phyloP scores from a whole-genome alignment of 2,113 vertebrate species.

The Pangasianodon gigas region DNA sequence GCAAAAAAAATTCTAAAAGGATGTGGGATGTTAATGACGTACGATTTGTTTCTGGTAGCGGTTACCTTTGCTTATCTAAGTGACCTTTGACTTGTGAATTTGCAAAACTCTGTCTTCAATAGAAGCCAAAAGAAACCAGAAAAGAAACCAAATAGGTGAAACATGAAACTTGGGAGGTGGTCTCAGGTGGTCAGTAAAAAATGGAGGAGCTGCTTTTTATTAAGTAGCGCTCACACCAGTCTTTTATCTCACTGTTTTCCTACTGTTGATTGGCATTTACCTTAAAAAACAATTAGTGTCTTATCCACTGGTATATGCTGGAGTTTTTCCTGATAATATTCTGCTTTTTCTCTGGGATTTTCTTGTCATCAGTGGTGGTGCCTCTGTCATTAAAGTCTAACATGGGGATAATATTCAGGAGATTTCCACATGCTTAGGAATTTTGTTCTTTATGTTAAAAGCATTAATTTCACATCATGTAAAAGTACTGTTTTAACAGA shows the following conservation, averaged over 20 bases:
- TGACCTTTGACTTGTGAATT: neutral
- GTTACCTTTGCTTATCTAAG: neutral
- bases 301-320: no score
- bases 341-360: no score
- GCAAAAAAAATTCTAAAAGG: neutral
- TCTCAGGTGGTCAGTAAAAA: neutral
- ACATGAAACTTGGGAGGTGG: neutral
- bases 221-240: no score
- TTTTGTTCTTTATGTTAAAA: neutral
- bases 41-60: neutral
- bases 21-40: neutral
- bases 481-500: neutral
- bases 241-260: neutral
- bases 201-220: no score
- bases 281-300: neutral
- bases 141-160: neutral
- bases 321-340: no score
- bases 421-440: neutral
- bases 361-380: neutral
- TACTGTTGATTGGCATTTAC: neutral
- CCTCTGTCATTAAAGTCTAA: neutral
- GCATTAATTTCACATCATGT: neutral
- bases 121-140: neutral
- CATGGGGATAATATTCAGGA: neutral
- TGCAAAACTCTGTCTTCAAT: neutral